Base-by-base conservation (phyloP, 2,888 invertebrate genomes). In the Zeuzera pyrina region DNA sequence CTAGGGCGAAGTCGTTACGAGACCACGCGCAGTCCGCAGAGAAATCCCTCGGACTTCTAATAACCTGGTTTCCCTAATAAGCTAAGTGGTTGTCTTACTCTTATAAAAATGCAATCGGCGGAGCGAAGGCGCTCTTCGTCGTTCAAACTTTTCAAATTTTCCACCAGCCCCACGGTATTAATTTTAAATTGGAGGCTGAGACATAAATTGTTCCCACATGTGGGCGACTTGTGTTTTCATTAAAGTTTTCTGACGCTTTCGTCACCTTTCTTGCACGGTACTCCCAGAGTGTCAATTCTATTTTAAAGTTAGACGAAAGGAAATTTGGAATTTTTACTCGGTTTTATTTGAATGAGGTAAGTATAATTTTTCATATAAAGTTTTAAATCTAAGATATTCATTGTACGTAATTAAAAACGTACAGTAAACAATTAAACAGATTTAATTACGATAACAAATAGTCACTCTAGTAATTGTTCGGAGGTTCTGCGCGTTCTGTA, bases 101-200 rank as follows among this genome's bases (percentile, higher is more conserved):
- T 65, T 74, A 74, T 71, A 78, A 78, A 79, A 78, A 78, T 78
- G 74, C 77, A 74, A 76, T 76, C 69, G 72, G 55, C 63, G 60
- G 56, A 58, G 63, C 67, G 57, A 51, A 62, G 64, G 65, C 66
- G 53, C 57, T 49, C 62, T 65, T 58, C 60, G 66, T 72, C 77
- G 74, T 78, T 72, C 52, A 74, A 81, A 81, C 81, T 83, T 83
- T 81, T 79, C 70, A 78, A 78, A 81, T 83, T 78, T 79, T 69
- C 79, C 65, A 67, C 68, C 59, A 62, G 57, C 63, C 59, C 61
- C 54, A 56, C 61, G 57, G 68, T 69, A 76, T 77, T 74, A 69
- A 74, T 78, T 77, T 76, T 73, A 76, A 74, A 78, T 76, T 72
- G 68, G 65, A 70, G 45, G 47, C 58, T 47, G 57, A 64, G 58